Percentiles rank a stretch among this genome's conserved stretches.
phyloP scores from a whole-genome alignment of 1,140 invertebrate genomes.

The Thaumetopoea pityocampa region DNA sequence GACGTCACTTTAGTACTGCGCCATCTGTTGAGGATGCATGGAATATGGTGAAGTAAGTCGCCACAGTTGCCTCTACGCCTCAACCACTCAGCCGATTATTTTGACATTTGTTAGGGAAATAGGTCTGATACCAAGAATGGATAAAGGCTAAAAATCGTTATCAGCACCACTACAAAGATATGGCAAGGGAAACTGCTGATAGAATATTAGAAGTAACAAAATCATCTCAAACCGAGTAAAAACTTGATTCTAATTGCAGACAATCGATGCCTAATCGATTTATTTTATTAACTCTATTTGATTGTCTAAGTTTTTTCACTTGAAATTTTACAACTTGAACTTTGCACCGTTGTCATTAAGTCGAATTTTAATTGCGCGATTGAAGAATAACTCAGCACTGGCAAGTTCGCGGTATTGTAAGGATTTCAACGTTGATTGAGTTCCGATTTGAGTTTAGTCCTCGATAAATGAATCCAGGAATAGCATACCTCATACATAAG shows the following conservation, averaged over 20 bases:
- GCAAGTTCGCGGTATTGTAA: conserved; percentile 29
- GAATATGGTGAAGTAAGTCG: too few relatives aligned
- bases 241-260: conserved; percentile 15
- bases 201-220: conserved; percentile 11
- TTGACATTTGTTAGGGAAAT: too few relatives aligned
- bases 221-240: conserved; percentile 12
- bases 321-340: conserved; percentile 2
- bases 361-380: conserved; percentile 17
- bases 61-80: too few relatives aligned
- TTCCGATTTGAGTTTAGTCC: conserved; percentile 16
- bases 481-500: too few relatives aligned
- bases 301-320: background rate
- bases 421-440: conserved; percentile 33
- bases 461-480: conserved; percentile 7
- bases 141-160: background rate
- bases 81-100: background rate
- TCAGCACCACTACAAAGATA: conserved; percentile 1
- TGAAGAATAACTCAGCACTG: conserved; percentile 22
- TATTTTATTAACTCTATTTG: conserved; percentile 20
- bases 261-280: conserved; percentile 23
- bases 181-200: conserved; percentile 10
- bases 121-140: too few relatives aligned
- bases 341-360: conserved; percentile 6
- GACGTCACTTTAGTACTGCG: too few relatives aligned
- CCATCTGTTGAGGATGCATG: too few relatives aligned